Conservation (phyloP, 2,888 invertebrate genomes). For the Prenolepis imparis region DNA sequence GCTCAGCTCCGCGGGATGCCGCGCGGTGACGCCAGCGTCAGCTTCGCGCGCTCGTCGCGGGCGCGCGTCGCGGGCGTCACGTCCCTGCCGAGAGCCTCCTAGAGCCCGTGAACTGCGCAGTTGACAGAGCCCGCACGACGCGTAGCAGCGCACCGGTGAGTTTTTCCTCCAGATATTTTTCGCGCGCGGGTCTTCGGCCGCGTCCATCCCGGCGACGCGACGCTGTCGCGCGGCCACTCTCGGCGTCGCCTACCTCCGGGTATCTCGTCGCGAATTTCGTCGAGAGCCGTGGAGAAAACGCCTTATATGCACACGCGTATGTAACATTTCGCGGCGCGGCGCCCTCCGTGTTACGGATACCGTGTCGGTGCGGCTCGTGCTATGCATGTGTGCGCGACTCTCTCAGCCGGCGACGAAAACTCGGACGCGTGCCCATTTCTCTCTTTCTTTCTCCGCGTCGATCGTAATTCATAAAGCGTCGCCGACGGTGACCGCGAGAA, state of each 20-base stretch:
- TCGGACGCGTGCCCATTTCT: not conserved
- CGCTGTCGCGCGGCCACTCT: constrained; percentile 28
- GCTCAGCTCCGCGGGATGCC: constrained; percentile 13
- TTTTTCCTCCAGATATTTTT: constrained; percentile 70
- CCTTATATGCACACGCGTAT: constrained; percentile 52
- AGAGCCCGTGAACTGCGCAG: constrained; percentile 84
- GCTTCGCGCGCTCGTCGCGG: constrained; percentile 68
- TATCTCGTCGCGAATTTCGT: not conserved
- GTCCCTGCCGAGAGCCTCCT: constrained; percentile 80
- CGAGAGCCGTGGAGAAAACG: constrained; percentile 16
- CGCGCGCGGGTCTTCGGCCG: not conserved
- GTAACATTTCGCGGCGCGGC: constrained; percentile 19
- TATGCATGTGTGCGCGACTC: not conserved
- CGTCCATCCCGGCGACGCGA: not conserved
- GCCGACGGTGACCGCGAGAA: constrained; percentile 28
- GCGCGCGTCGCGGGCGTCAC: constrained; percentile 78
- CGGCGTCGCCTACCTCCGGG: not conserved
- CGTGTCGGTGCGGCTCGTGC: not conserved
- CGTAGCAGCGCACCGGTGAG: constrained; percentile 83
- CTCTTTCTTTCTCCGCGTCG: not conserved
- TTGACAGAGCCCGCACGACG: constrained; percentile 81
- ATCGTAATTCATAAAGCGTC: constrained; percentile 39
- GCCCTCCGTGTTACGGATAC: not conserved
- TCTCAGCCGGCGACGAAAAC: not conserved
- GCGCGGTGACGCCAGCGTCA: constrained; percentile 69